Base-by-base conservation (phyloP, 2,888 invertebrate genomes). In the Lathronympha strigana region DNA sequence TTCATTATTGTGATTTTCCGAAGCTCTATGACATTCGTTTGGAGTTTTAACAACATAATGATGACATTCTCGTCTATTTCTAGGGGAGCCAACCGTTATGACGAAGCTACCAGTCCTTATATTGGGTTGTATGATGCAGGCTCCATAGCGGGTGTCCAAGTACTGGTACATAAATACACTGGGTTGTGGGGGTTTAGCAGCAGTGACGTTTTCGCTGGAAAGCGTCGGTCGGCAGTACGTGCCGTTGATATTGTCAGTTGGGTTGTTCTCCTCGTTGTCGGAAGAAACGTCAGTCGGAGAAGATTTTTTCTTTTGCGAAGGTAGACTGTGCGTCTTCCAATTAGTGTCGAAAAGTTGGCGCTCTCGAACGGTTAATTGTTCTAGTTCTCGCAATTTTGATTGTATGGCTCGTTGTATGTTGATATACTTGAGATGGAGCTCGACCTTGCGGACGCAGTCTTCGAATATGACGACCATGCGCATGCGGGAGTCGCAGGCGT, bases 401-500 rank as follows among this genome's bases (percentile, higher is more conserved):
- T 98, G 97, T 23, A 98, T 89, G 36, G 96, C 93, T 73, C 96
- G 94, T 87, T 98, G 97, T 31, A 98, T 92, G 78, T 97, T 97
- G 71, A 98, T 97, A 80, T 97, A 97, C 68, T 98, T 95, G 93
- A 98, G 97, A 83, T 98, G 98, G 0, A 99, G 93, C 78, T 98
- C 97, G 40, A 98, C 92, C 93, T 98, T 99, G 68, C 97, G 94
- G 0, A 98, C 98, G 79, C 98, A 98, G 83, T 99, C 98, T 91
- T 99, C 98, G 82, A 98, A 98, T 38, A 98, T 94, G 13, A 99
- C 98, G 25, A 98, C 98, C 96, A 98, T 97, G 61, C 98, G 94
- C 96, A 99, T 97, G 71, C 97, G 94, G 21, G 96, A 93, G 80
- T 97, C 97, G 90, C 98, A 97, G 80, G 95, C 94, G 87, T 97